Conservation (phyloP, 2,113 vertebrate species). For the Peromyscus polionotus region DNA sequence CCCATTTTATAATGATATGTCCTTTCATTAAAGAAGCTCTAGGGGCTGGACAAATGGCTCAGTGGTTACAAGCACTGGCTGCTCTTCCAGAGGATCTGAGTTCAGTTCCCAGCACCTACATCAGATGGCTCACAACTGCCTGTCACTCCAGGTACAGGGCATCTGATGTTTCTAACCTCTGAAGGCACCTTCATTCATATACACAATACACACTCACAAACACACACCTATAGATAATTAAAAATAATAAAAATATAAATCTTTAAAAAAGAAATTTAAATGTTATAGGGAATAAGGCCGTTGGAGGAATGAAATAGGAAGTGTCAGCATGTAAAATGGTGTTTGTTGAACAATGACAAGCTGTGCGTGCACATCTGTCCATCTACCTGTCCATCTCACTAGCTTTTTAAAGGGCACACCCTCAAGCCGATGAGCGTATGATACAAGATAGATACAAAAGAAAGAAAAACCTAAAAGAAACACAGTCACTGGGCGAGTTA, state of each 20-base stretch:
- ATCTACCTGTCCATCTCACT: neutral
- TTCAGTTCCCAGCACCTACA: neutral
- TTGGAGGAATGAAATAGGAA: neutral
- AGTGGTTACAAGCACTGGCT: neutral
- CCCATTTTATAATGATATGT: conserved; percentile 39
- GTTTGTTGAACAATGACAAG: conserved; percentile 8
- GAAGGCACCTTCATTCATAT: neutral
- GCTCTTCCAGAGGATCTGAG: neutral
- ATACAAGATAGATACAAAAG: conserved; percentile 52
- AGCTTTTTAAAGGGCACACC: conserved; percentile 40
- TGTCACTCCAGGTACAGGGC: neutral
- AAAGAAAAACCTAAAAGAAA: conserved; percentile 63
- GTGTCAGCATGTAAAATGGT: neutral
- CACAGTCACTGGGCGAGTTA: conserved; percentile 44
- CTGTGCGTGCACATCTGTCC: neutral
- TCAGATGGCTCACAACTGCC: neutral
- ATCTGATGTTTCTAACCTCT: neutral
- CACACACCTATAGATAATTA: neutral
- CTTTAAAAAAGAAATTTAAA: neutral
- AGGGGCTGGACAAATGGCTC: neutral
- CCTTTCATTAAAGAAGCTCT: neutral
- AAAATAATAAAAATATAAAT: neutral
- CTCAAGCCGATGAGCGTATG: conserved; percentile 22
- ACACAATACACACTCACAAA: neutral
- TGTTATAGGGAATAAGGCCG: conserved; percentile 59